Percentiles rank a stretch among this genome's conserved stretches.
Conservation (phyloP, 2,888 invertebrate genomes). For the Hymenopus coronatus region DNA sequence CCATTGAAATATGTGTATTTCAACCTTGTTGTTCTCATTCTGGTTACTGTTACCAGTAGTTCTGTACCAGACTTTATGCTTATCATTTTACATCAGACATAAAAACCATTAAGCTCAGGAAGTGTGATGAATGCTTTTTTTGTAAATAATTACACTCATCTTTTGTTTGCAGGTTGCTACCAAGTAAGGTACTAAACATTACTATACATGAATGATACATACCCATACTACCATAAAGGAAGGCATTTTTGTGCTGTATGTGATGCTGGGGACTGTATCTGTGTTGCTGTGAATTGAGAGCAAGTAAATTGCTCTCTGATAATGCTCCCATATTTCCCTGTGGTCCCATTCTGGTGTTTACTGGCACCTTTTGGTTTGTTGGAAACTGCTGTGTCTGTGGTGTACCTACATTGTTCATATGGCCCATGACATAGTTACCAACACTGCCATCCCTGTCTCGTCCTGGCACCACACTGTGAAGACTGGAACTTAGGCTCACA, state of each 20-base stretch:
- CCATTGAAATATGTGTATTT: too few relatives aligned
- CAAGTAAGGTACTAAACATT: too few relatives aligned
- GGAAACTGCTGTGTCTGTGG: not conserved
- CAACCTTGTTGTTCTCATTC: too few relatives aligned
- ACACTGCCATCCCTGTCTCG: constrained; percentile 33
- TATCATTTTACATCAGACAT: too few relatives aligned
- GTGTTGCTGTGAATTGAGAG: constrained; percentile 39
- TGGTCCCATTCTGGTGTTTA: constrained; percentile 28
- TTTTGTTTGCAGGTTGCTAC: too few relatives aligned
- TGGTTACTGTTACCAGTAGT: too few relatives aligned
- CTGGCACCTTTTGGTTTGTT: not conserved
- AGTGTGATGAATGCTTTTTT: too few relatives aligned
- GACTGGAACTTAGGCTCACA: constrained; percentile 43
- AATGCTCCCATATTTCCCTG: constrained; percentile 26
- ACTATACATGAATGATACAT: not conserved
- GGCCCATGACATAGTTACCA: constrained; percentile 10
- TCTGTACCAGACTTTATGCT: too few relatives aligned
- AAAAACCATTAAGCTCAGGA: too few relatives aligned
- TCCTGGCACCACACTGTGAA: constrained; percentile 45
- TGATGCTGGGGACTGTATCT: constrained; percentile 46
- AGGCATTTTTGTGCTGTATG: constrained; percentile 31
- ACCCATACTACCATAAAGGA: constrained; percentile 20
- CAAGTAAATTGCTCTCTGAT: constrained; percentile 47
- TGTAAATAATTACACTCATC: too few relatives aligned
- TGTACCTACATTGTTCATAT: not conserved